Base-by-base conservation (phyloP, 2,797 vertebrate species). In the Diplodus sargus region DNA sequence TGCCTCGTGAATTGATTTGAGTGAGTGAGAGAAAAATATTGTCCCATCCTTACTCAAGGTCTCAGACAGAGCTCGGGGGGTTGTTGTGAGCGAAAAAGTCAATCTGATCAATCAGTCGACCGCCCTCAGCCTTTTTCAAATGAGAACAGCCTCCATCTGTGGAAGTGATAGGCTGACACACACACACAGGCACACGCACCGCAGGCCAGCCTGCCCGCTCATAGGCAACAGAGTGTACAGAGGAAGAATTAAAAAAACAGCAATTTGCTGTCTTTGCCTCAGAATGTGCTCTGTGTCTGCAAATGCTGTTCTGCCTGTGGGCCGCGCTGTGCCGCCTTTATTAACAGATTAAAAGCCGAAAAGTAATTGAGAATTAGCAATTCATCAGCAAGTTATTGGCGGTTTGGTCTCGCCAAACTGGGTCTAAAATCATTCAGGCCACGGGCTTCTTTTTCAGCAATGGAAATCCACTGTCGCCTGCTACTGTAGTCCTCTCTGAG, bases 81-180 rank as follows among this genome's bases (percentile, higher is more conserved):
- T 67, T 62, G 82, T 79, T 85, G 59, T 60, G 76, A 76, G 83
- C 83, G 74, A 79, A 87, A 91, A 89, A 89, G 82, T 89, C 86
- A 81, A 90, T 89, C 82, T 76, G 84, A 91, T 93, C 90, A 92
- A 90, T 93, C 92, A 85, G 70, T 79, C 76, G 85, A 76, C 69
- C 28, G 67, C 85, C 76, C 81, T 76, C 81, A 82, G 89, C 65
- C 54, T 69, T 74, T 74, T 83, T 70, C 48, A 88, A 85, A 90
- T 70, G 70, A 83, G 74, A 84, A 74, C 70, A 70, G 34, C 77
- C 70, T 62, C 78, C 72, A 83, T 89, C 83, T 87, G 85, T 78
- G 63, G 48, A 70, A 81, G 59, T 77, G 57, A 13, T 69, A 30
- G 25, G 47, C 74, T 85, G 58, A 62, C 62, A 22, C 70, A 15